These are phyloP conservation scores for Acrobasis suavella DNA, from an alignment of 2,888 invertebrate species.

Conservation along the genomic window DNA sequence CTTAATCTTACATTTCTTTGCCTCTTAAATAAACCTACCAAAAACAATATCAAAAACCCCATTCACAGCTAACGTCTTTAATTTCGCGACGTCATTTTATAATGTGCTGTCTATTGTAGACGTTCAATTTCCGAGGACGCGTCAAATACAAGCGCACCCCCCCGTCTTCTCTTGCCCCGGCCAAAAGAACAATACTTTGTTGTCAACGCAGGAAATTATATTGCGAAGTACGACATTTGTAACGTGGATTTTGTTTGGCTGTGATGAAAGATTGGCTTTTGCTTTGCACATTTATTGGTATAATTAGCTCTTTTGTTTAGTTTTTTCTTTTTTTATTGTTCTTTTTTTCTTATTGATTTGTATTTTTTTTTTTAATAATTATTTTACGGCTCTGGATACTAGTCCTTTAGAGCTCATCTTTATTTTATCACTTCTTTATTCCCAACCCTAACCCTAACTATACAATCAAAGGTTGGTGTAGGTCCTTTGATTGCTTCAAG, in stretches of 20 bases:
- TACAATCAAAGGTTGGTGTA: too few species aligned
- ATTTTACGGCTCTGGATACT: too few species aligned
- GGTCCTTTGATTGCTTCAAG: too few species aligned
- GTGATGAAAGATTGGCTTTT: slow-evolving; percentile 4
- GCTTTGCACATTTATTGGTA: background rate
- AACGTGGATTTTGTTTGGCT: slow-evolving; percentile 1
- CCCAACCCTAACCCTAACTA: too few species aligned
- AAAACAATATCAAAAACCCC: slow-evolving; percentile 14
- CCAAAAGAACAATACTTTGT: slow-evolving; percentile 10
- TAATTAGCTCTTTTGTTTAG: background rate
- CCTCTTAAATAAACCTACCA: background rate
- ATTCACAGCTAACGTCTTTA: slow-evolving; percentile 1
- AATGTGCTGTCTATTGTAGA: slow-evolving; percentile 14
- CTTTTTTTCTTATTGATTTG: too few species aligned
- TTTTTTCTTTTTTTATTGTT: background rate
- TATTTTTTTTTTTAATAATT: too few species aligned
- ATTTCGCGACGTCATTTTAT: slow-evolving; percentile 11
- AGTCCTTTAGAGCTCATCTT: too few species aligned
- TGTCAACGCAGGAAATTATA: slow-evolving; percentile 16
- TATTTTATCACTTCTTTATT: too few species aligned
- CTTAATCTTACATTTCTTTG: too few species aligned
- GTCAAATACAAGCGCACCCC: slow-evolving; percentile 1
- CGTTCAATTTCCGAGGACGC: slow-evolving; percentile 19
- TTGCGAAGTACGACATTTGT: slow-evolving; percentile 9
- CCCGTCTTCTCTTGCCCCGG: background rate